phyloP scores from a whole-genome alignment of 2,888 invertebrate genomes.

The Parelbella ahira region DNA sequence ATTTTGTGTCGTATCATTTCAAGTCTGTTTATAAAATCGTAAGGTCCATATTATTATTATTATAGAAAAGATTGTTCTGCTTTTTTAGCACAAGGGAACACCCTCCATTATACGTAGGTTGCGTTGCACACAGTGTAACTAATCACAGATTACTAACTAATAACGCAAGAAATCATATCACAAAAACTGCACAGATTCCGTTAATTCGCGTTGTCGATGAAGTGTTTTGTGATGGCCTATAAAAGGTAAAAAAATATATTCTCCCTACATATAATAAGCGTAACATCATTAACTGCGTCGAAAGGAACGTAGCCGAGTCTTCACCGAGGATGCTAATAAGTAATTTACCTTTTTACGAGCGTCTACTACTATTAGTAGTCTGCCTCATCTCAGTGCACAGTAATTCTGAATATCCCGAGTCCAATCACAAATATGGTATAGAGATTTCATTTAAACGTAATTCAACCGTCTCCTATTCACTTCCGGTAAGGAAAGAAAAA shows the following conservation, averaged over 20 bases:
- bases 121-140: conserved; percentile 35
- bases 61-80: no score
- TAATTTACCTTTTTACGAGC: conserved; percentile 20
- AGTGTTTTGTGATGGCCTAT: conserved; percentile 31
- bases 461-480: background rate
- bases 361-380: conserved; percentile 6
- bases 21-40: no score
- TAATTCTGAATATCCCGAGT: conserved; percentile 9
- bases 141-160: conserved; percentile 54
- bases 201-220: conserved; percentile 43
- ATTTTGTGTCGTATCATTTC: no score
- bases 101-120: conserved; percentile 13
- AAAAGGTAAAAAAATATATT: conserved; percentile 7
- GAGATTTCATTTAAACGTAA: conserved; percentile 8
- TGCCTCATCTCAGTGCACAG: background rate
- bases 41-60: no score
- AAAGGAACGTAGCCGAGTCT: conserved; percentile 4
- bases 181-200: conserved; percentile 43
- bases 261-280: conserved; percentile 2
- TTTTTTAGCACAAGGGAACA: conserved; percentile 12
- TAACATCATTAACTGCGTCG: conserved; percentile 11
- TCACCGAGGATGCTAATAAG: conserved; percentile 13
- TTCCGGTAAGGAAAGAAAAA: background rate
- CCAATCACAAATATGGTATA: conserved; percentile 5
- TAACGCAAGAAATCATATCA: conserved; percentile 48